Conservation (phyloP, 2,888 invertebrate species). For the Polyploca ridens region DNA sequence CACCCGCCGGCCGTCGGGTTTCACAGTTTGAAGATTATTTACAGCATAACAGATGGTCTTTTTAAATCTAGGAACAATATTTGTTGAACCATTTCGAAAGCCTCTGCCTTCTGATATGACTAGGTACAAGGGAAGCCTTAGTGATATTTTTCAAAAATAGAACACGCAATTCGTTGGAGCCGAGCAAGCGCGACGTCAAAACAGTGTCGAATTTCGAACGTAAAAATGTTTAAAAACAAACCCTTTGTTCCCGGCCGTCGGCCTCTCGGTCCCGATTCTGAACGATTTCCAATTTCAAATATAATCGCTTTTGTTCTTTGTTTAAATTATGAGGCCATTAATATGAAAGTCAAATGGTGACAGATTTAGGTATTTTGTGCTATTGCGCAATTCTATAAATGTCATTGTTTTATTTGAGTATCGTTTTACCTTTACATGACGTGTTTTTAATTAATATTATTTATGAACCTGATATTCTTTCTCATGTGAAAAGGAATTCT, state of each 20-base stretch:
- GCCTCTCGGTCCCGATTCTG: conserved; percentile 38
- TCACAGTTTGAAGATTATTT: too few species aligned
- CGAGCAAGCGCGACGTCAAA: conserved; percentile 55
- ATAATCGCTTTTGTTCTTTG: conserved; percentile 69
- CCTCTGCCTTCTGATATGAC: background rate
- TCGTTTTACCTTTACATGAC: too few species aligned
- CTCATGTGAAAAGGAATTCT: background rate
- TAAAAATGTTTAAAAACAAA: conserved; percentile 38
- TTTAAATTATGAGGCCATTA: conserved; percentile 55
- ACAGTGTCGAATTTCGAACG: conserved; percentile 62
- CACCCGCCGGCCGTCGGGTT: too few species aligned
- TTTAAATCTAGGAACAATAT: too few species aligned
- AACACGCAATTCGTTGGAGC: conserved; percentile 20
- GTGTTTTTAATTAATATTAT: too few species aligned
- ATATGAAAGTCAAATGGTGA: conserved; percentile 29
- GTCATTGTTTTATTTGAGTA: too few species aligned
- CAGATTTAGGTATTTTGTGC: conserved; percentile 2
- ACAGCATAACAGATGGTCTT: too few species aligned
- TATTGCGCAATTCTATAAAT: background rate
- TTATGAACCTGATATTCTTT: background rate
- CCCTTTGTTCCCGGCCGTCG: conserved; percentile 55
- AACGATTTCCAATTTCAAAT: conserved; percentile 50
- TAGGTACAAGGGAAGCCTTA: background rate
- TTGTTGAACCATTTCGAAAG: background rate
- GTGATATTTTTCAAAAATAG: conserved; percentile 13